Percentiles rank a stretch among this genome's conserved stretches.
phyloP scores from a whole-genome alignment of 2,888 invertebrate genomes.

The Pecten maximus region DNA sequence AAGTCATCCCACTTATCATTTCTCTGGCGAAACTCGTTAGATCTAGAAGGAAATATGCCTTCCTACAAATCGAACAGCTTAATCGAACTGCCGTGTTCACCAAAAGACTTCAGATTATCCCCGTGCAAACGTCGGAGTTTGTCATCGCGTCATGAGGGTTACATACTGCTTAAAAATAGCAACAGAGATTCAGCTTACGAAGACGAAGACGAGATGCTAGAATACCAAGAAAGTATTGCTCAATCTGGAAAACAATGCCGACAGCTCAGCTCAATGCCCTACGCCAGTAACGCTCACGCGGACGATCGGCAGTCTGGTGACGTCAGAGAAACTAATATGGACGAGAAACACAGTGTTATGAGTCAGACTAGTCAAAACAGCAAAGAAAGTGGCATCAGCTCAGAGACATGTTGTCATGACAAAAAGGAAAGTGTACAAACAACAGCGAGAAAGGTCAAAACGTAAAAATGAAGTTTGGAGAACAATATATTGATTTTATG shows the following conservation, averaged over 20 bases:
- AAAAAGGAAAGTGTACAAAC: not conserved
- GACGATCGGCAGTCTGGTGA: constrained; percentile 33
- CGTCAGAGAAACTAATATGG: not conserved
- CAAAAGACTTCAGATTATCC: constrained; percentile 58
- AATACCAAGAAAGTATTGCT: constrained; percentile 59
- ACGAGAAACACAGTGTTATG: constrained; percentile 13
- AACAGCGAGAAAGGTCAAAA: not conserved
- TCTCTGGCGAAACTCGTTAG: constrained; percentile 63
- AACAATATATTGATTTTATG: not conserved
- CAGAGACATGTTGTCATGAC: constrained; percentile 46
- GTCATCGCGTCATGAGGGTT: constrained; percentile 69
- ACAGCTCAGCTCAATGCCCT: constrained; percentile 15
- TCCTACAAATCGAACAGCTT: constrained; percentile 71
- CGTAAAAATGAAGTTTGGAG: not conserved
- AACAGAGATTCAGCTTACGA: constrained; percentile 66
- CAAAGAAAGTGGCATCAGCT: constrained; percentile 69
- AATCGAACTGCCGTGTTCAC: constrained; percentile 67
- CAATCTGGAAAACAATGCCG: constrained; percentile 43
- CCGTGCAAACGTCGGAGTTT: constrained; percentile 66
- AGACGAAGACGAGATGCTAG: constrained; percentile 65
- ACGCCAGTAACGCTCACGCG: constrained; percentile 37
- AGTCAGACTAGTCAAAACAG: not conserved
- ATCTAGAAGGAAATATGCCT: constrained; percentile 59
- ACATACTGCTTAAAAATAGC: constrained; percentile 63
- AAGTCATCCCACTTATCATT: constrained; percentile 67